Evolutionary conservation across 2,888 invertebrate genomes (phyloP).

Genomic region (Tipula unca): DNA sequence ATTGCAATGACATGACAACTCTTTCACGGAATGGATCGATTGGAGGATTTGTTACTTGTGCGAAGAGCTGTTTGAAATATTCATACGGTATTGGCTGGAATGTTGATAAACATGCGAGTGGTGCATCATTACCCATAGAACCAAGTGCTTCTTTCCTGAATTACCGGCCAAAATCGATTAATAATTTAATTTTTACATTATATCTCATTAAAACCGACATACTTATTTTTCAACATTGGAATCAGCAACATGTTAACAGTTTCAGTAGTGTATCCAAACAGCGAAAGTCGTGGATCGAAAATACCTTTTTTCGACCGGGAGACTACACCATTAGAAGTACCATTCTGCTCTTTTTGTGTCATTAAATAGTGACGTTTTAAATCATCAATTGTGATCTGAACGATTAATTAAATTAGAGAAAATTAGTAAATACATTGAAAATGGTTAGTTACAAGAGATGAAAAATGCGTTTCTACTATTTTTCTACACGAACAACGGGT

Average conservation of each 20-base stretch:
- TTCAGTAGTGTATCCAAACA: slow-evolving; percentile 93
- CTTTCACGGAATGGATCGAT: slow-evolving; percentile 98
- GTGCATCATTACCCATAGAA: slow-evolving; percentile 99
- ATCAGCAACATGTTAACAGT: slow-evolving; percentile 87
- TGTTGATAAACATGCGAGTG: slow-evolving; percentile 90
- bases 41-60: slow-evolving; percentile 98
- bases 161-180: neutral
- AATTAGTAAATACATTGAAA: slow-evolving; percentile 23
- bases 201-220: slow-evolving; percentile 33
- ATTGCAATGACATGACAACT: slow-evolving; percentile 96
- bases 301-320: slow-evolving; percentile 46
- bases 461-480: neutral
- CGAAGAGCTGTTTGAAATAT: slow-evolving; percentile 98
- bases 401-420: neutral
- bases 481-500: neutral
- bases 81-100: slow-evolving; percentile 93
- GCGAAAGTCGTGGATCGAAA: slow-evolving; percentile 72
- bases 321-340: slow-evolving; percentile 33
- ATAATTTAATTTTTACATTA: neutral
- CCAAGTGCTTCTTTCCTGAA: slow-evolving; percentile 93
- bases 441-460: neutral
- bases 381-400: slow-evolving; percentile 74
- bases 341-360: slow-evolving; percentile 31
- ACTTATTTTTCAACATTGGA: slow-evolving; percentile 95
- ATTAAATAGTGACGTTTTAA: slow-evolving; percentile 53